Base-by-base conservation (phyloP, 2,888 invertebrate species). In the Epinotia brunnichana region DNA sequence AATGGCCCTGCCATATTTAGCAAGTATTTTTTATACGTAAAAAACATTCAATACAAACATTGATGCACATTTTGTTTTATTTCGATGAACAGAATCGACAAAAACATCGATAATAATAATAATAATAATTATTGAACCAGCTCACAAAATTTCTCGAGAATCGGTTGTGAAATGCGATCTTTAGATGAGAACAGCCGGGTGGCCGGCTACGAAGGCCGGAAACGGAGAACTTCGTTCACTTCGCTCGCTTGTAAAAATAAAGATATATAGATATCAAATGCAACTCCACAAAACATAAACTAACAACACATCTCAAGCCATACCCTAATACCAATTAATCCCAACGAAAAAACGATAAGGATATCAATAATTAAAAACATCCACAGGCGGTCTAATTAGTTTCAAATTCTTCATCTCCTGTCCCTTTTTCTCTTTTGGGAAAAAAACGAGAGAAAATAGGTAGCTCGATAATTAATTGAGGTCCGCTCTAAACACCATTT, bases 1-100 rank as follows among this genome's bases (percentile, higher is more conserved):
- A 95, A 95, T 80, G 95, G 96, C 9, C 94, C 96, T 48, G 95
- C 96, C 80, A 93, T 98, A 75, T 96, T 96, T 80, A 96, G 96
- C 83, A 97, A 96, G 91, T 95, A 95, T 82, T 94, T 95, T 78
- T n/a, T n/a, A n/a, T n/a, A n/a, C n/a, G n/a, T n/a, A n/a, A n/a
- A n/a, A n/a, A n/a, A n/a, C n/a, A n/a, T n/a, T n/a, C n/a, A n/a
- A n/a, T n/a, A n/a, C n/a, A n/a, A n/a, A n/a, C n/a, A n/a, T n/a
- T n/a, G n/a, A n/a, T n/a, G n/a, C n/a, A n/a, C n/a, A n/a, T n/a
- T n/a, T n/a, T n/a, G n/a, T n/a, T n/a, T n/a, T 29, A 4, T 29
- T 29, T 29, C 2, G 29, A 29, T 4, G 0, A 2, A 29, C 29
- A 1, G 29, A 7, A 29, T 29, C 29, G 29, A 29, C 29, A 29